Base-by-base conservation (phyloP, 2,113 vertebrate genomes). In the Tachuris rubrigastra region DNA sequence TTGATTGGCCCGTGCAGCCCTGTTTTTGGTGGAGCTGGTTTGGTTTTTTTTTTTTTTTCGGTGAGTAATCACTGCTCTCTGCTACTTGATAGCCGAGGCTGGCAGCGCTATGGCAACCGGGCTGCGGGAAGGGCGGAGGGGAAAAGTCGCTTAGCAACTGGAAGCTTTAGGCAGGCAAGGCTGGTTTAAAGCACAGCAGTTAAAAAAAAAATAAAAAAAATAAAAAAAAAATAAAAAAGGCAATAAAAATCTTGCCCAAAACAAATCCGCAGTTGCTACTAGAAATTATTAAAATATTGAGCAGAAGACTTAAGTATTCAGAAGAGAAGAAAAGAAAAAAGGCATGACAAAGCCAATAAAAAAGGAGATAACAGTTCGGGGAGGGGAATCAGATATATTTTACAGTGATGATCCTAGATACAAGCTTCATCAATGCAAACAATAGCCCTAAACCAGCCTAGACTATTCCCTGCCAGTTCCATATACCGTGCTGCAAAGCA, bases 71-170 rank as follows among this genome's bases (percentile, higher is more conserved):
- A 97, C 92, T 97, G 96, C 94, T 98, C 96, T 96, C 95, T 94
- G 97, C 96, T 97, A 96, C 96, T 97, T 89, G 97, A 97, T 97
- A 96, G 97, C 98, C 90, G 35, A 97, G 90, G 97, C 96, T 95
- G 95, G 76, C 85, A 97, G 96, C 89, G 12, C 98, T 98, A 98
- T 98, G 98, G 98, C 98, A 98, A 98, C 98, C 81, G 39, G 97
- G 95, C 97, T 97, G 96, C 83, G 60, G 67, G 85, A 95, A 89
- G 95, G 95, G 95, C 53, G 95, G 95, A 94, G 95, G 93, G 92
- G 82, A 94, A 93, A 93, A 47, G 96, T 97, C 96, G 96, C 98
- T 93, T 97, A 98, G 98, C 98, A 98, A 98, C 98, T 88, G 96
- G 95, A 98, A 97, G 98, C 96, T 97, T 97, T 77, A 96, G 97